These are phyloP conservation scores for Ptilonorhynchus violaceus DNA, from an alignment of 2,113 vertebrate species.

Conservation along the genomic window DNA sequence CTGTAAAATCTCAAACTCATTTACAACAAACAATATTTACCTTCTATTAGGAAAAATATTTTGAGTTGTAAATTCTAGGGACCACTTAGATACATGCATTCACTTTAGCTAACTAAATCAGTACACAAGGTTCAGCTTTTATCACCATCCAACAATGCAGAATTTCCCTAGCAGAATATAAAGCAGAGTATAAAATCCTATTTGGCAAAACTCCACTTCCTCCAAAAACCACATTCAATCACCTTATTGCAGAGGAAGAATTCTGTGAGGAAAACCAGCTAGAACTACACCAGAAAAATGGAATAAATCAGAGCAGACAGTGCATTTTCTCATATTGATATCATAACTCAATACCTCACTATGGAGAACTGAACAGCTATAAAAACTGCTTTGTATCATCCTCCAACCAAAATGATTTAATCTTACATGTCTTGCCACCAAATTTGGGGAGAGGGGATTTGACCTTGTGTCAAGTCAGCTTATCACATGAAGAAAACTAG, in stretches of 20 bases:
- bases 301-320: not conserved
- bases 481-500: not conserved
- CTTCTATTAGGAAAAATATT: not conserved
- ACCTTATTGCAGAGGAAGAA: not conserved
- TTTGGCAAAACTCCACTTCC: not conserved
- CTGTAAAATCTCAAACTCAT: not conserved
- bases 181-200: not conserved
- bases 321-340: not conserved
- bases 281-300: not conserved
- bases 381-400: not conserved
- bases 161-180: not conserved
- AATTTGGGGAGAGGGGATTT: not conserved
- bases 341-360: not conserved
- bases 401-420: not conserved
- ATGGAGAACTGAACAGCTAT: not conserved
- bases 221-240: not conserved
- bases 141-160: not conserved
- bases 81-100: not conserved
- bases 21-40: not conserved
- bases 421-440: fast-evolving
- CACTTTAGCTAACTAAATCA: not conserved
- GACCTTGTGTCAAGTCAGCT: not conserved
- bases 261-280: not conserved
- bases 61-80: not conserved
- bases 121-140: not conserved